Evolutionary conservation across 2,888 invertebrate genomes (phyloP).

Genomic region (Pycnomerus fuliginosus): DNA sequence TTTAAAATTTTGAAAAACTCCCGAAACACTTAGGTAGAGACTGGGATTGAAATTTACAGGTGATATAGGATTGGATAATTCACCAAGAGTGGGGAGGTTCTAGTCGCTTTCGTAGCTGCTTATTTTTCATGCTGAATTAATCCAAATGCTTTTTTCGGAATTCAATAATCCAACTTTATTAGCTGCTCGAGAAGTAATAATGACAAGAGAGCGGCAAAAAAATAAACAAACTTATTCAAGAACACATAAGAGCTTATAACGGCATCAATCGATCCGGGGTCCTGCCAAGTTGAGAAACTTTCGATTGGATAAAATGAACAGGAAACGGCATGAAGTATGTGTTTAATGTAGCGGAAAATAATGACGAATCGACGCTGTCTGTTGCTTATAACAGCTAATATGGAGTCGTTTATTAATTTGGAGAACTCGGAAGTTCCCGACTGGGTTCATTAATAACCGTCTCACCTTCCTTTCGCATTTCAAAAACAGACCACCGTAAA

Average conservation of each 20-base stretch:
- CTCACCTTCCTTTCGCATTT: constrained; percentile 50
- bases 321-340: constrained; percentile 55
- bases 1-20: too few relatives aligned
- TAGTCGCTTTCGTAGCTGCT: too few relatives aligned
- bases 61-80: too few relatives aligned
- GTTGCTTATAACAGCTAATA: constrained; percentile 56
- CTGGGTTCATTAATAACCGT: constrained; percentile 53
- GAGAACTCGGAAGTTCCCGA: constrained; percentile 47
- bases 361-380: constrained; percentile 57
- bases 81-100: too few relatives aligned
- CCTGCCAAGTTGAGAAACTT: constrained; percentile 36
- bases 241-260: constrained; percentile 32
- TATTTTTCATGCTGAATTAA: too few relatives aligned
- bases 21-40: too few relatives aligned
- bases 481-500: constrained; percentile 52
- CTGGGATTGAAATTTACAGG: too few relatives aligned
- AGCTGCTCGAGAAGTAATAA: too few relatives aligned
- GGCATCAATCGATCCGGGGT: constrained; percentile 19
- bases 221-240: constrained; percentile 35
- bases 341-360: constrained; percentile 57
- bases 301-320: constrained; percentile 49
- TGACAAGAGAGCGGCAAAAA: too few relatives aligned
- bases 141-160: too few relatives aligned
- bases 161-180: too few relatives aligned
- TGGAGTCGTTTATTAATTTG: constrained; percentile 55